These are phyloP conservation scores for Pedicia rivosa DNA, from an alignment of 2,888 invertebrate genomes.

Conservation along the genomic window DNA sequence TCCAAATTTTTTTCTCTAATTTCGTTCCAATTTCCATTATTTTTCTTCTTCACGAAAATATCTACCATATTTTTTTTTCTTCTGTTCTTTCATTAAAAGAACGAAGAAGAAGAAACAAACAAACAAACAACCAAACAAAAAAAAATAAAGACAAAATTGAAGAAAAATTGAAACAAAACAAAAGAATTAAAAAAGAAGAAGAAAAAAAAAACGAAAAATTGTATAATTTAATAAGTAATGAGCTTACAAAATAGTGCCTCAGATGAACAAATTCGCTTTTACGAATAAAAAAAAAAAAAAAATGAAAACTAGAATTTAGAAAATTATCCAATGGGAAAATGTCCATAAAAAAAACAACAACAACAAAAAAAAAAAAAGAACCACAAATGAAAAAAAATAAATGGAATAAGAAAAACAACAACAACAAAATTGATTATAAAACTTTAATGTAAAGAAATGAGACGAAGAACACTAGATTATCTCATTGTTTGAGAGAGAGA, in stretches of 20 bases:
- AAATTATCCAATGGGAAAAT: too few relatives aligned
- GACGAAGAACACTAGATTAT: too few relatives aligned
- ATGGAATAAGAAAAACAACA: background rate
- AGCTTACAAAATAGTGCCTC: conserved; percentile 8
- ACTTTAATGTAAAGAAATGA: too few relatives aligned
- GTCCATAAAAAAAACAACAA: background rate
- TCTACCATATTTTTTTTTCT: too few relatives aligned
- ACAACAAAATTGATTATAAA: background rate
- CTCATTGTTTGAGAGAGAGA: too few relatives aligned
- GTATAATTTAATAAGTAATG: conserved; percentile 7
- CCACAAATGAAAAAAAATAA: background rate
- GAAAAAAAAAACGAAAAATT: conserved; percentile 2
- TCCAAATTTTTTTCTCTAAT: too few relatives aligned
- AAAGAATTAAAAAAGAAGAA: background rate
- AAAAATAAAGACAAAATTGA: background rate
- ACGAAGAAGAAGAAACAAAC: background rate
- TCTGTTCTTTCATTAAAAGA: too few relatives aligned
- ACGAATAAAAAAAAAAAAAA: too few relatives aligned
- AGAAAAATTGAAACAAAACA: background rate
- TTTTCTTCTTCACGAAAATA: too few relatives aligned
- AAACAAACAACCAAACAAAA: background rate
- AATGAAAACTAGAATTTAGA: conserved; percentile 5
- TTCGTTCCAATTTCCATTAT: too few relatives aligned
- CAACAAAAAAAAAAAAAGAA: background rate
- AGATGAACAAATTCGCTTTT: too few relatives aligned